Conservation (phyloP, 2,888 invertebrate genomes). For the Graphium colonna region DNA sequence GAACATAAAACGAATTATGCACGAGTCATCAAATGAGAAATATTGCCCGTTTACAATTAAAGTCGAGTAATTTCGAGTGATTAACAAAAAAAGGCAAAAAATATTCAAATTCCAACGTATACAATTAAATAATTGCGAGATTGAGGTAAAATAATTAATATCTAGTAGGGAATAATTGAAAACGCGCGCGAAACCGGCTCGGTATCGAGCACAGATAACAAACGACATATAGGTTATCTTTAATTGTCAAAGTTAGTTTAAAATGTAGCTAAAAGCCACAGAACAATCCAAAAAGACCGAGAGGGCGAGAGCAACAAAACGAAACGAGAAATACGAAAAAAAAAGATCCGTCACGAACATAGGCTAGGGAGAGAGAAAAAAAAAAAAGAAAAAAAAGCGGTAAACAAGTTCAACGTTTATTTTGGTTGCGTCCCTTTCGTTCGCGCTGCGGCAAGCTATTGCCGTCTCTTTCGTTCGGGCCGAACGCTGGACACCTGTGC, state of each 20-base stretch:
- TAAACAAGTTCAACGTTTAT: slow-evolving; percentile 79
- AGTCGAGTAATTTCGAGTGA: not conserved
- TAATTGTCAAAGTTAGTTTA: slow-evolving; percentile 42
- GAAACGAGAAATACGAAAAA: slow-evolving; percentile 50
- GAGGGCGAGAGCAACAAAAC: slow-evolving; percentile 65
- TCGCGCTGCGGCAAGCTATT: slow-evolving; percentile 38
- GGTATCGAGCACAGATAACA: slow-evolving; percentile 8
- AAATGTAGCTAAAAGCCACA: slow-evolving; percentile 76
- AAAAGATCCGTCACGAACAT: slow-evolving; percentile 78
- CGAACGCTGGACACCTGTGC: slow-evolving; percentile 80
- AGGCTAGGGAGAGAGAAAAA: slow-evolving; percentile 76
- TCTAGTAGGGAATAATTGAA: slow-evolving; percentile 7
- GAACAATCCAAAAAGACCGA: slow-evolving; percentile 72
- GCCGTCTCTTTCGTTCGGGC: slow-evolving; percentile 54
- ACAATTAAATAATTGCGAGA: slow-evolving; percentile 15
- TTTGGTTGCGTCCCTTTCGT: slow-evolving; percentile 70
- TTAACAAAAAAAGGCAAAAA: slow-evolving; percentile 1
- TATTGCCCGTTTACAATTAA: slow-evolving; percentile 8
- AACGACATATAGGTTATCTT: slow-evolving; percentile 11
- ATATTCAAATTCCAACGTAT: not conserved
- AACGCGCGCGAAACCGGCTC: slow-evolving; percentile 19
- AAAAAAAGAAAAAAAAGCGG: slow-evolving; percentile 66
- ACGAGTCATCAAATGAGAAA: slow-evolving; percentile 4
- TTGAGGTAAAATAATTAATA: slow-evolving; percentile 39
- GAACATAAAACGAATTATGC: not conserved